Evolutionary conservation across 2,888 invertebrate species (phyloP), one percentile per base, ranked within the genome.

Genomic region (Acanthoscelides obtectus): DNA sequence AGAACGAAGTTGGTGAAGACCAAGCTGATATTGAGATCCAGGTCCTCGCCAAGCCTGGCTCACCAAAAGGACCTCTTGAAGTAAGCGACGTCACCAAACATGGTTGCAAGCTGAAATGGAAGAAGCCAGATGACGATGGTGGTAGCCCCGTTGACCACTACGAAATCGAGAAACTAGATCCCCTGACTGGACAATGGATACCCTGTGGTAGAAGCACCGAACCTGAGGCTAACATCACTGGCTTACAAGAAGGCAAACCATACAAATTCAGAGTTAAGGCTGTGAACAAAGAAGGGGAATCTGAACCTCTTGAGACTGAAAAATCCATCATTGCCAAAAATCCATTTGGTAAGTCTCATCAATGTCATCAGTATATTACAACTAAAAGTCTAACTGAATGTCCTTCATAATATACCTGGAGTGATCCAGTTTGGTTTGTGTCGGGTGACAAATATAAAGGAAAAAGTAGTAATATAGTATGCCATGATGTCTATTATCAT

Each of bases 181-280:
- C 96, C 20, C 90, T 93, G 70, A 95, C 96, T 67, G 96, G 96
- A 74, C 91, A 94, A 87, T 99, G 98, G 99, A 89, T 96, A 70
- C 94, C 96, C 8, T 96, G 95, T 81, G 96, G 94, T 21, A 93
- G 94, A 73, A 92, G 95, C 66, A 92, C 92, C 72, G 95, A 94
- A 80, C 94, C 95, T 22, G 95, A 95, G 86, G 93, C 94, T 0
- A 95, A 93, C 77, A 88, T 94, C 3, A 90, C 90, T 6, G 96
- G 96, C 0, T 87, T 98, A 67, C 93, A 94, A 79, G 96, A 97
- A 84, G 97, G 97, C 80, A 99, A 99, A 85, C 94, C 96, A 0
- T 99, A 99, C 87, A 97, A 98, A 88, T 99, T 99, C 91, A 90
- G 99, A 68, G 99, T 99, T 0, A 94, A 94, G 81, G 98, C 99